phyloP scores from a whole-genome alignment of 2,797 vertebrate species.

The Orientallactaga sibirica region DNA sequence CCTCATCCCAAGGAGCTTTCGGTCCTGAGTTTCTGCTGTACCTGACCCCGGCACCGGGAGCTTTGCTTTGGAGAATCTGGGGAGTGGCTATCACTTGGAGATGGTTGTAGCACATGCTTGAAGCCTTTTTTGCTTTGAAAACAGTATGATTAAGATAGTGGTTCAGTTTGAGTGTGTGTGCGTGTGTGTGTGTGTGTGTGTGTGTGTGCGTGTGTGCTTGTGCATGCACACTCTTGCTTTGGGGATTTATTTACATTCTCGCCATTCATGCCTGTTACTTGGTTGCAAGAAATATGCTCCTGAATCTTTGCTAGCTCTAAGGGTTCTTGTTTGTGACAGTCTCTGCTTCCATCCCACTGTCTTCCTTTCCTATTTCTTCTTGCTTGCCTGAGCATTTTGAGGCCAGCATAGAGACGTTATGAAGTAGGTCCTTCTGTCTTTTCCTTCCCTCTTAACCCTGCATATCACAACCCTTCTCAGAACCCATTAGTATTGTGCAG shows the following conservation, averaged over 20 bases:
- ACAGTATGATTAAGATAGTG: not conserved
- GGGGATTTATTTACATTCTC: not conserved
- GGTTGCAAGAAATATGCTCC: not conserved
- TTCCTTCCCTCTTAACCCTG: conserved; percentile 19
- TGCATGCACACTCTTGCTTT: not conserved
- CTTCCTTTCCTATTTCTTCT: not conserved
- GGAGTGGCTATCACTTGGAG: not conserved
- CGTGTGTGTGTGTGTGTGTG: no score
- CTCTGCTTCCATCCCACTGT: not conserved
- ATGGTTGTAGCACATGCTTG: not conserved
- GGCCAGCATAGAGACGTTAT: not conserved
- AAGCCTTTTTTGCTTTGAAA: conserved; percentile 25
- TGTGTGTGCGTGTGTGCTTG: no score
- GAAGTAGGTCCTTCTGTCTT: not conserved
- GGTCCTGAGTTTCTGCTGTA: conserved; percentile 21
- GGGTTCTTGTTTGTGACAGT: not conserved
- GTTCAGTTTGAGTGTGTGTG: not conserved
- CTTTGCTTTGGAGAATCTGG: conserved; percentile 20
- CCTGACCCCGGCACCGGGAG: not conserved
- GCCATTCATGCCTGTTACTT: not conserved
- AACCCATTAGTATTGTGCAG: conserved; percentile 23
- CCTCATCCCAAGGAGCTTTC: conserved; percentile 31
- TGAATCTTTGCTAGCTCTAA: not conserved
- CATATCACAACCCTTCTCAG: not conserved
- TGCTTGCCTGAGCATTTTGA: conserved; percentile 25